These are phyloP conservation scores for Monopterus albus DNA, from an alignment of 2,113 vertebrate species.

Conservation along the genomic window DNA sequence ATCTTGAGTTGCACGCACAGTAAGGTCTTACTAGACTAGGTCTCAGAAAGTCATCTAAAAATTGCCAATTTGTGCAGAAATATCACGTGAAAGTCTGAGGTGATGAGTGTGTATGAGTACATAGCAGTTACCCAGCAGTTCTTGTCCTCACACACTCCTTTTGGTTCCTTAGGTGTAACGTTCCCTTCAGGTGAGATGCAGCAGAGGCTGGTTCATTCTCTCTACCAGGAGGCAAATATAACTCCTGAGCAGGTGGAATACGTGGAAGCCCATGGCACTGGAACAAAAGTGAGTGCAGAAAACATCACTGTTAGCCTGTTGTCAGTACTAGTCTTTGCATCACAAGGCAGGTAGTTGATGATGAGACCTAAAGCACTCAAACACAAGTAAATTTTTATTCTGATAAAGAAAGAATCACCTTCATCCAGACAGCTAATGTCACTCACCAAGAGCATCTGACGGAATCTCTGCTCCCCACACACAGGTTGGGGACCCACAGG, in stretches of 20 bases:
- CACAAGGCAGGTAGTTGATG: background rate
- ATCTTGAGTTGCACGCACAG: too few species aligned
- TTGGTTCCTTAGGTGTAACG: slow-evolving; percentile 86
- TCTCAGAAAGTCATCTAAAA: too few species aligned
- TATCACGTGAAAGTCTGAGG: background rate
- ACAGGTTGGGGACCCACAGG: slow-evolving; percentile 96
- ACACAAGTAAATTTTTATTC: background rate
- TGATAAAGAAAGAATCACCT: background rate
- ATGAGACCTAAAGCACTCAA: background rate
- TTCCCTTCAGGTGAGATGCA: slow-evolving; percentile 94
- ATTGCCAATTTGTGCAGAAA: background rate
- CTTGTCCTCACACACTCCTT: background rate
- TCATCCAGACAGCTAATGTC: background rate
- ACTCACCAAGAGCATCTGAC: background rate
- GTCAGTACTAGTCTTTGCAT: background rate
- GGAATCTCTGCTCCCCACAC: slow-evolving; percentile 1
- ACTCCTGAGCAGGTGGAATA: slow-evolving; percentile 89
- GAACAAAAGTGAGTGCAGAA: slow-evolving; percentile 89
- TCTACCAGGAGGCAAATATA: slow-evolving; percentile 83
- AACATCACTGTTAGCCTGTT: background rate
- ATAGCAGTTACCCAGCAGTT: background rate
- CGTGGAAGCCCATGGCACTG: slow-evolving; percentile 95
- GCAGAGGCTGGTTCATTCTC: slow-evolving; percentile 82
- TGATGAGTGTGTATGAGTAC: too few species aligned
- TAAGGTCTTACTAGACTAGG: too few species aligned